Evolutionary conservation across 2,797 vertebrate genomes (phyloP).

Genomic region (Mastacembelus armatus): DNA sequence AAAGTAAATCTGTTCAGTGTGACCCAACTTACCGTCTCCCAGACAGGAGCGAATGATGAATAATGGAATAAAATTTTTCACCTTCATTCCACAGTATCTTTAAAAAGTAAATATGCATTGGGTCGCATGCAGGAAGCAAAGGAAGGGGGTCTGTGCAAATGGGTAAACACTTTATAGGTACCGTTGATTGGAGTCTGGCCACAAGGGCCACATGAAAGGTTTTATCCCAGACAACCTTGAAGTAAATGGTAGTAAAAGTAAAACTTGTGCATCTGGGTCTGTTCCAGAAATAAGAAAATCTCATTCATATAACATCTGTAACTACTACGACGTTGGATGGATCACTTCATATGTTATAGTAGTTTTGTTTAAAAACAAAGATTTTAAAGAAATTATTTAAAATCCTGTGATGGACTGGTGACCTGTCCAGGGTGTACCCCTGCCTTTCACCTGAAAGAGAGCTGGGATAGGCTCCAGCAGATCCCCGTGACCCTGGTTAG

Average conservation of each 20-base stretch:
- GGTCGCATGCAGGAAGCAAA: background rate
- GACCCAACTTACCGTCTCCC: slow-evolving; percentile 34
- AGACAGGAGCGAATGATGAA: slow-evolving; percentile 22
- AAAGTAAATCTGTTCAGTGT: slow-evolving; percentile 39
- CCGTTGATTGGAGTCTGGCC: background rate
- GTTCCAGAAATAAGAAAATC: background rate
- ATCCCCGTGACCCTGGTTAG: too few species aligned
- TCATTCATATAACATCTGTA: background rate
- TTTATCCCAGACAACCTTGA: too few species aligned
- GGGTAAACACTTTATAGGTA: too few species aligned
- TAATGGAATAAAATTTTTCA: slow-evolving; percentile 14
- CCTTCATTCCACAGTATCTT: background rate
- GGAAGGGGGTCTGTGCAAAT: background rate
- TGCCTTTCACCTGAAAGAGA: too few species aligned
- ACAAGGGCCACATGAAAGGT: background rate
- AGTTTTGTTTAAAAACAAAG: too few species aligned
- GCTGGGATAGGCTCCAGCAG: too few species aligned
- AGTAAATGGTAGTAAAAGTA: too few species aligned
- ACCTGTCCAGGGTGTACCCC: too few species aligned
- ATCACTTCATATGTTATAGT: too few species aligned
- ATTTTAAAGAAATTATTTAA: too few species aligned
- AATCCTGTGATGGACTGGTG: too few species aligned
- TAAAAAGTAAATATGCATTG: background rate
- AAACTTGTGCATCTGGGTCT: background rate
- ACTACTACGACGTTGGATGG: too few species aligned